Percentiles rank a stretch among this genome's conserved stretches.
phyloP scores from a whole-genome alignment of 2,888 invertebrate genomes.

The Synergus japonicus region DNA sequence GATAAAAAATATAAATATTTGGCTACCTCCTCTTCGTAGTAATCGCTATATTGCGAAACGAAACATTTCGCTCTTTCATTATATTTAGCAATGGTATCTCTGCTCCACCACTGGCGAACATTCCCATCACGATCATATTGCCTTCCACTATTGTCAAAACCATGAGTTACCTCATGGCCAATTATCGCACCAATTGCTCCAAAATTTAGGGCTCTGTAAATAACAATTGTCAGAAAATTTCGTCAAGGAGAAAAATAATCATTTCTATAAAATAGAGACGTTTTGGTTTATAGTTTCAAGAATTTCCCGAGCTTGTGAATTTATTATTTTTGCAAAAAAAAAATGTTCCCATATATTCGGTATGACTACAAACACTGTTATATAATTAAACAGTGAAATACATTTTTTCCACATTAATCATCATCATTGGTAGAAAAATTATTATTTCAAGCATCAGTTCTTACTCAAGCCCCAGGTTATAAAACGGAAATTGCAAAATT shows the following conservation, averaged over 20 bases:
- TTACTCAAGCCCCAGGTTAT: slow-evolving; percentile 91
- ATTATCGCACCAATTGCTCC: slow-evolving; percentile 89
- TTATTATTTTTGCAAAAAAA: no score
- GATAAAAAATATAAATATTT: background rate
- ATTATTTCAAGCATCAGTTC: slow-evolving; percentile 70
- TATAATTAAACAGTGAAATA: no score
- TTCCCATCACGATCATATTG: slow-evolving; percentile 92
- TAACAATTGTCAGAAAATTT: slow-evolving; percentile 50
- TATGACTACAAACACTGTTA: no score
- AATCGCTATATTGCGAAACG: slow-evolving; percentile 88
- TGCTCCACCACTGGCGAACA: slow-evolving; percentile 94
- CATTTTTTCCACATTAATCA: no score
- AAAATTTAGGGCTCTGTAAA: slow-evolving; percentile 87
- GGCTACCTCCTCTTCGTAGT: slow-evolving; percentile 81
- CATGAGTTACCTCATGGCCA: slow-evolving; percentile 85
- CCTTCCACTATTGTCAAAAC: slow-evolving; percentile 84
- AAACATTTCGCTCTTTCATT: slow-evolving; percentile 90
- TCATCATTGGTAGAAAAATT: background rate
- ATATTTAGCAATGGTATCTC: slow-evolving; percentile 86
- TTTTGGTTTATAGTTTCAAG: no score
- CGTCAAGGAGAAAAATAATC: slow-evolving; percentile 3
- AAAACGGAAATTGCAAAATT: slow-evolving; percentile 91
- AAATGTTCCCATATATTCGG: no score
- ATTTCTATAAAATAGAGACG: background rate
- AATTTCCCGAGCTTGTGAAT: no score